Evolutionary conservation across 2,797 vertebrate species (phyloP).

Genomic region (Falco columbarius): DNA sequence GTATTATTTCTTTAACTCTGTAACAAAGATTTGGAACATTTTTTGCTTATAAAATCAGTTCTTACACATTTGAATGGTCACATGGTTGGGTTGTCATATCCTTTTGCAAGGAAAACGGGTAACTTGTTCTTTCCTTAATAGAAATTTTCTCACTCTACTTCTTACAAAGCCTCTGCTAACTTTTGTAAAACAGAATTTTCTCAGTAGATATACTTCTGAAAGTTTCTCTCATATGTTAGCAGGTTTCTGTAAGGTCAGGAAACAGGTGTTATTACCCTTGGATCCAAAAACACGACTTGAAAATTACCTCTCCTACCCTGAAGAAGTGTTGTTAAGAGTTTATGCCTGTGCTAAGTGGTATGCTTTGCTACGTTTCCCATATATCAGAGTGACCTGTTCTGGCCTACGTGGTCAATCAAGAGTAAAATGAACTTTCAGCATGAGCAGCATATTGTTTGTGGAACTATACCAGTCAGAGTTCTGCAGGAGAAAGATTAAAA

Average conservation of each 20-base stretch:
- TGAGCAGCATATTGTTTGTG: neutral
- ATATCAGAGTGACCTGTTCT: neutral
- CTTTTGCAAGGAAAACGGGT: neutral
- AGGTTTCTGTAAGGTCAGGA: neutral
- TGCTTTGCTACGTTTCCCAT: neutral
- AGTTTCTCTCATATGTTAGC: neutral
- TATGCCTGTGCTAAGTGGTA: neutral
- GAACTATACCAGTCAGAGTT: neutral
- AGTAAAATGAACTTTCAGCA: neutral
- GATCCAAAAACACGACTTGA: neutral
- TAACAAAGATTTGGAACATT: neutral
- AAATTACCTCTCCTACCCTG: neutral
- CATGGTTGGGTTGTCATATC: neutral
- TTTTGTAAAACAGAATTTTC: neutral
- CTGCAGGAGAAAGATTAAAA: neutral
- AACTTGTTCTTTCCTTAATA: neutral
- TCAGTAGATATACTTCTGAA: neutral
- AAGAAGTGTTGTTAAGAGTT: neutral
- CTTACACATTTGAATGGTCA: neutral
- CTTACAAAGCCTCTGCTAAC: neutral
- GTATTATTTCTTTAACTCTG: neutral
- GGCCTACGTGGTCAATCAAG: neutral
- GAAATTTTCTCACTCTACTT: neutral
- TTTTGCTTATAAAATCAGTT: neutral
- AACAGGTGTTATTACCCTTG: neutral